Evolutionary conservation across 2,797 vertebrate genomes (phyloP), one percentile per base, ranked within the genome.

Genomic region (Knipowitschia caucasica): DNA sequence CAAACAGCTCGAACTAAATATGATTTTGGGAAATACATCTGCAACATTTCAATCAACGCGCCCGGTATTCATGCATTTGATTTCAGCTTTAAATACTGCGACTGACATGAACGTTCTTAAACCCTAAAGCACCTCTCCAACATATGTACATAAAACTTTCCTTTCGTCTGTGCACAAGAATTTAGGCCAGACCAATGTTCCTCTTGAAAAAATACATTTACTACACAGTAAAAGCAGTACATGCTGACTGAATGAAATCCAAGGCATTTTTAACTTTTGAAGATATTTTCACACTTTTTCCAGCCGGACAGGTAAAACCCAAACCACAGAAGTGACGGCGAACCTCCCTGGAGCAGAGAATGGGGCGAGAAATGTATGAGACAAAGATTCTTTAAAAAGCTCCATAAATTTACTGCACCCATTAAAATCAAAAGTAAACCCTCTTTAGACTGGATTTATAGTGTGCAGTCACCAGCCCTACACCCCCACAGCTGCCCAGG

Each of bases 361-460:
- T 39, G 1, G 8, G 36, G 20, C 54, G 55, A 56, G 42, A 55
- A 18, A 59, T 20, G 50, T 29, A 36, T 57, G 58, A 67, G 65
- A 61, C 57, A 56, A 80, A 76, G 73, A 82, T n/a, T n/a, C n/a
- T n/a, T n/a, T n/a, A n/a, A 52, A 84, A 82, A 58, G 76, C 57
- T 46, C 68, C 6, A 47, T 73, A 85, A 86, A 90, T 90, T 89
- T 90, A 87, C 75, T 70, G 66, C 73, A 42, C 54, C 85, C 82
- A 88, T 90, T 89, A 88, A 91, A 89, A 88, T 83, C 79, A 83
- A 87, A 85, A 83, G 80, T 85, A 83, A 90, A 89, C 83, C 83
- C 84, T 82, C 84, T 88, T 90, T 85, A 85, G 75, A 76, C 78
- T 82, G 73, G 75, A 91, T 89, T 90, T 89, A 91, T 83, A 73